Percentiles rank a stretch among this genome's conserved stretches.
phyloP scores from a whole-genome alignment of 2,113 vertebrate species.

The Aspidoscelis tigris region DNA sequence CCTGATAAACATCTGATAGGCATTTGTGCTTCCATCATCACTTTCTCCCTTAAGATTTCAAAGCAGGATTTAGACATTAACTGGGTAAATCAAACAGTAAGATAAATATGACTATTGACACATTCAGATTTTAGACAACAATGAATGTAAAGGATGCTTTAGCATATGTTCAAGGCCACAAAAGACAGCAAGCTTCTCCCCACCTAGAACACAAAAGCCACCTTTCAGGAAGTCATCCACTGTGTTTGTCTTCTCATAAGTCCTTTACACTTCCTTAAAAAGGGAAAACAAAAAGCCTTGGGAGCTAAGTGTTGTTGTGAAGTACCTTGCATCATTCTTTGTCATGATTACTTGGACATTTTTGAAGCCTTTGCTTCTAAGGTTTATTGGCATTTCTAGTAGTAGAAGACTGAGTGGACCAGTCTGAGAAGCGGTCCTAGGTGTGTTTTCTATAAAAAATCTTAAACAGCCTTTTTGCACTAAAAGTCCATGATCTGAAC shows the following conservation, averaged over 20 bases:
- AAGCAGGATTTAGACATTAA: constrained; percentile 35
- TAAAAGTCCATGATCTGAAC: no score
- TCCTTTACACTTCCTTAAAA: neutral
- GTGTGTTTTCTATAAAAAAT: neutral
- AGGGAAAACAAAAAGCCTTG: neutral
- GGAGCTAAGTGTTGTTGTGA: neutral
- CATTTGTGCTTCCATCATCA: constrained; percentile 20
- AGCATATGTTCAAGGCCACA: constrained; percentile 17
- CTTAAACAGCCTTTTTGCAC: no score
- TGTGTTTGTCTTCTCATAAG: neutral
- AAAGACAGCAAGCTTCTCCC: neutral
- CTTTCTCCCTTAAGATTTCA: constrained; percentile 31
- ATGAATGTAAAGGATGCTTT: constrained; percentile 12
- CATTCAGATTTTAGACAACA: neutral
- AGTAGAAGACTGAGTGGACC: neutral
- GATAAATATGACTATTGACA: constrained; percentile 17
- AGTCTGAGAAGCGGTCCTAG: neutral
- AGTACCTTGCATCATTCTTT: neutral
- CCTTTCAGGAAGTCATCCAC: no score
- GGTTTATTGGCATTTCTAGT: neutral
- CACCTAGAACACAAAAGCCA: fast-evolving
- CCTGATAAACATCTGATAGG: constrained; percentile 37
- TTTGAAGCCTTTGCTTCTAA: neutral
- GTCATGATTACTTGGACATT: neutral
- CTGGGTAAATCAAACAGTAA: constrained; percentile 37